Evolutionary conservation across 2,113 vertebrate species (phyloP).

Genomic region (Vireo altiloquus): DNA sequence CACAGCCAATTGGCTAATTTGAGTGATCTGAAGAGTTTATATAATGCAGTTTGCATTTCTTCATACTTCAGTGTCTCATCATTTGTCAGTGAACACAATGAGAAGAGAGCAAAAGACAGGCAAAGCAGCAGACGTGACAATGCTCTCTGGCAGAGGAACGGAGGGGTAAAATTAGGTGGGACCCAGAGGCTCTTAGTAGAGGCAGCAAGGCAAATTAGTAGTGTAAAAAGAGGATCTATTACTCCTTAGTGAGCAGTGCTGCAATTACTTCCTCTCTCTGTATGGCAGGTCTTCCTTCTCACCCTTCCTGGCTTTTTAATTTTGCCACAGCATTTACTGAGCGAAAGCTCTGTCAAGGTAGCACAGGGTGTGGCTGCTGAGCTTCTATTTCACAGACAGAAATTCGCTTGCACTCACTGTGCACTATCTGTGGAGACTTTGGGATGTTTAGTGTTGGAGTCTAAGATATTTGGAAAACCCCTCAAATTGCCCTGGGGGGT

Average conservation of each 20-base stretch:
- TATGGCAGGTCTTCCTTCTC: not conserved
- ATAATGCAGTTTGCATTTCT: not conserved
- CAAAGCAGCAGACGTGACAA: not conserved
- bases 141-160: not conserved
- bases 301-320: not conserved
- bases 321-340: not conserved
- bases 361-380: not conserved
- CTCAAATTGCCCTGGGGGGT: too few species aligned
- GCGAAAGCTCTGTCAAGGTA: not conserved
- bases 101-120: not conserved
- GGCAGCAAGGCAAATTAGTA: constrained; percentile 23
- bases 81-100: not conserved
- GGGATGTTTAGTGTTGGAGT: too few species aligned
- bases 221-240: not conserved
- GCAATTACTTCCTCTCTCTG: constrained; percentile 23
- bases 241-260: not conserved
- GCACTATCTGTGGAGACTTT: not conserved
- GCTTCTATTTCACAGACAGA: not conserved
- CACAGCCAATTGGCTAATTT: not conserved
- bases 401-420: not conserved
- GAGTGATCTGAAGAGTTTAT: not conserved
- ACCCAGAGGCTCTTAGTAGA: constrained; percentile 3
- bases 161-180: constrained; percentile 1
- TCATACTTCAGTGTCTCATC: not conserved
- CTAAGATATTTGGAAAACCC: too few species aligned